These are phyloP conservation scores for Porites evermanni DNA, from an alignment of 92 coral and sea anemone species.

Conservation along the genomic window DNA sequence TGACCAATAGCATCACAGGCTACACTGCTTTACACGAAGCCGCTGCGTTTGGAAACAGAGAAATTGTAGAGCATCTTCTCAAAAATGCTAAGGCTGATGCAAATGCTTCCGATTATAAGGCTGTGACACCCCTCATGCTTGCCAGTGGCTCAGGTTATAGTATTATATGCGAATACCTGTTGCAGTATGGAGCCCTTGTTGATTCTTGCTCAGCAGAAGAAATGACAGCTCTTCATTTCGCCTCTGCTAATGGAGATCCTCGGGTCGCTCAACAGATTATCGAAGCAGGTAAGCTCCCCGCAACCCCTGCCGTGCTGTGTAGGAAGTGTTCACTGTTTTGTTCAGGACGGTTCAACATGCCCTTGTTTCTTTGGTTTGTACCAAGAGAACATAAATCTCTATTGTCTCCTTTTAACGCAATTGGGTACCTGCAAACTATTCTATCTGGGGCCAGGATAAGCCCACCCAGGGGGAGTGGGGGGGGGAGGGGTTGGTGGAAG, in stretches of 20 bases:
- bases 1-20: slow-evolving; percentile 36
- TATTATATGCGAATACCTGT: slow-evolving; percentile 38
- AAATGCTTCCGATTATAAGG: slow-evolving; percentile 46
- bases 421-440: too few species aligned
- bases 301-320: too few species aligned
- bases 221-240: slow-evolving; percentile 63
- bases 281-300: slow-evolving; percentile 44
- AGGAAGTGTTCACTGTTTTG: too few species aligned
- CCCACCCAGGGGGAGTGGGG: too few species aligned
- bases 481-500: too few species aligned
- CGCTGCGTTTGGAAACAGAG: slow-evolving; percentile 59
- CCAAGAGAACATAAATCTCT: too few species aligned
- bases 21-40: slow-evolving; percentile 64
- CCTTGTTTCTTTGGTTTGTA: too few species aligned
- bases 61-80: slow-evolving; percentile 37
- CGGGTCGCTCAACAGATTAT: slow-evolving; percentile 54
- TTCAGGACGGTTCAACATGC: too few species aligned
- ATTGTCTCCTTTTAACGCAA: too few species aligned
- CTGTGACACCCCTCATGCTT: slow-evolving; percentile 53
- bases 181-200: slow-evolving; percentile 59
- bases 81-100: slow-evolving; percentile 16
- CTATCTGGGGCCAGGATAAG: too few species aligned
- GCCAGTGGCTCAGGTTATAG: slow-evolving; percentile 48
- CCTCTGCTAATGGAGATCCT: slow-evolving; percentile 46
- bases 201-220: slow-evolving; percentile 53